Evolutionary conservation across 2,113 vertebrate genomes (phyloP).

Genomic region (Sphyrna mokarran): DNA sequence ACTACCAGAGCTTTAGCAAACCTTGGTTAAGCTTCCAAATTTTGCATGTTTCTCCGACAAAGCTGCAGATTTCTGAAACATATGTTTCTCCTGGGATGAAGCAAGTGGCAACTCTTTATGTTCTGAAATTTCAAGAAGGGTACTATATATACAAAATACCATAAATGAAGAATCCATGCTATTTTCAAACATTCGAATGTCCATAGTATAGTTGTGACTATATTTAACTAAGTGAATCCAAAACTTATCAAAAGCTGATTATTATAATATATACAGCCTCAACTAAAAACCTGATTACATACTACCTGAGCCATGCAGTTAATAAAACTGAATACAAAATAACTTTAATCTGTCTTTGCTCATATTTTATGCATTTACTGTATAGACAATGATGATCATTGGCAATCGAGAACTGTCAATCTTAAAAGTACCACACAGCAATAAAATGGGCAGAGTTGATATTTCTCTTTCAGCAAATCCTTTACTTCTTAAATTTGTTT

Average conservation of each 20-base stretch:
- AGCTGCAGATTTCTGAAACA: not conserved
- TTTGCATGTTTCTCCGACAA: not conserved
- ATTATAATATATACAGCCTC: not conserved
- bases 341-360: not conserved
- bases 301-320: not conserved
- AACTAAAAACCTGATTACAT: not conserved
- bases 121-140: not conserved
- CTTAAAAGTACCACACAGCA: not conserved
- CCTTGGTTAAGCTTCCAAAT: not conserved
- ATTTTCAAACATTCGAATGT: not conserved
- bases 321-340: slow-evolving; percentile 5
- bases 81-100: not conserved
- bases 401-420: not conserved
- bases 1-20: not conserved
- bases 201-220: not conserved
- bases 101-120: not conserved
- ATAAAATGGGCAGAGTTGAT: not conserved
- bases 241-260: not conserved
- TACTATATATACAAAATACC: not conserved
- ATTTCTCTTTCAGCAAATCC: not conserved
- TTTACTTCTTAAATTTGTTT: not conserved
- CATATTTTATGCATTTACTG: not conserved
- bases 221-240: not conserved
- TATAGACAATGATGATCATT: not conserved
- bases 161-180: not conserved